These are phyloP conservation scores for Clarias platycephalus DNA, from an alignment of 2,797 vertebrate genomes.

Conservation along the genomic window DNA sequence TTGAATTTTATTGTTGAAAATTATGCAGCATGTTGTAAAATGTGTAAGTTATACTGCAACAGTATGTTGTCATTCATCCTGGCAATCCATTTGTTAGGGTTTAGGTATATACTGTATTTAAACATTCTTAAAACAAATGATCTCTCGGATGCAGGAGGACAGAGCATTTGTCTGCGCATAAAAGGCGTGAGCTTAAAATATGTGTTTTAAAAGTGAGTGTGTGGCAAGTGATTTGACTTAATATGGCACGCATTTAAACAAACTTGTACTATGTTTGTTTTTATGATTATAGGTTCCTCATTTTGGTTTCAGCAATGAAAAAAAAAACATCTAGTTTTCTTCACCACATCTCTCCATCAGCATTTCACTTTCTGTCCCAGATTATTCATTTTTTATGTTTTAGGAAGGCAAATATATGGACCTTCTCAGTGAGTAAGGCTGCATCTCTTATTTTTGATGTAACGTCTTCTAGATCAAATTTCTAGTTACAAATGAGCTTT, in stretches of 20 bases:
- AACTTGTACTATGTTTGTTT: conserved; percentile 24
- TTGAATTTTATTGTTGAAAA: neutral
- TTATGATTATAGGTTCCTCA: conserved; percentile 32
- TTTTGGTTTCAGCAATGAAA: conserved; percentile 16
- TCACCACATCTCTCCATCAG: conserved; percentile 20
- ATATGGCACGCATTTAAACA: conserved; percentile 24
- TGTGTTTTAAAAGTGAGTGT: conserved; percentile 9
- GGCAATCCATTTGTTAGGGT: neutral
- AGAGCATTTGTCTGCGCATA: neutral
- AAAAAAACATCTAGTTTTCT: conserved; percentile 17
- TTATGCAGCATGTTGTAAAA: neutral
- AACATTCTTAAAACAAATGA: neutral
- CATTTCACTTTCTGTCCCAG: conserved; percentile 13
- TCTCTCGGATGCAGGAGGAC: conserved; percentile 1
- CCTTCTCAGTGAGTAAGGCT: neutral
- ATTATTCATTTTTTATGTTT: conserved; percentile 1
- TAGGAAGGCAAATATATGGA: neutral
- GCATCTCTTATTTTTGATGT: neutral
- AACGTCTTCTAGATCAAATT: neutral
- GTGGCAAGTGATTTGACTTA: conserved; percentile 16
- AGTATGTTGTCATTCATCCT: neutral
- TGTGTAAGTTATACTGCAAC: neutral
- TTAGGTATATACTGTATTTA: neutral
- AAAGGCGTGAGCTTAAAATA: conserved; percentile 17
- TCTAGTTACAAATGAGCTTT: conserved; percentile 2